Evolutionary conservation across 2,797 vertebrate species (phyloP).

Genomic region (Bradypodion ventrale): DNA sequence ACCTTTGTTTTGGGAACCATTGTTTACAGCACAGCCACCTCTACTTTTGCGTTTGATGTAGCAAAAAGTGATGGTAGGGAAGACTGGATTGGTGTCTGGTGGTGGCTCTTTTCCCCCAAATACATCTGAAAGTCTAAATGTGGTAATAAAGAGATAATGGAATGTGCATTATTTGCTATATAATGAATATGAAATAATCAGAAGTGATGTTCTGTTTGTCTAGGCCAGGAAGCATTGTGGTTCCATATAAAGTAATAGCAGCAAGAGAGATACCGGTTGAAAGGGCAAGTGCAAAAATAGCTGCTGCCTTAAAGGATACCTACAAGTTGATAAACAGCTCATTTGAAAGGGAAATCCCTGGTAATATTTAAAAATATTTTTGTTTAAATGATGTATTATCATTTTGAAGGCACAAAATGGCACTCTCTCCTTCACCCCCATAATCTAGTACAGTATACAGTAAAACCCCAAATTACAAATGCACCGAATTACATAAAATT

Average conservation of each 20-base stretch:
- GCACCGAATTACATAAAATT: too few relatives aligned
- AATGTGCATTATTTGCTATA: background rate
- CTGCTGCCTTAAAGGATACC: slow-evolving; percentile 10
- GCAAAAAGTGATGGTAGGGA: background rate
- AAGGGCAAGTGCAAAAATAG: slow-evolving; percentile 61
- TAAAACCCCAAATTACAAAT: too few relatives aligned
- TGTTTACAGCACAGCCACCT: background rate
- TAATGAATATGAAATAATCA: background rate
- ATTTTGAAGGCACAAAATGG: background rate
- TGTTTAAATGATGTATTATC: background rate
- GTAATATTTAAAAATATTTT: slow-evolving; percentile 53
- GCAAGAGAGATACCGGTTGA: slow-evolving; percentile 45
- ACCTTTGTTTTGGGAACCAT: background rate
- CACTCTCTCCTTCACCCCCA: too few relatives aligned
- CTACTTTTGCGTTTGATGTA: background rate
- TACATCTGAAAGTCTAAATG: background rate
- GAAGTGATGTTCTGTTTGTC: slow-evolving; percentile 27
- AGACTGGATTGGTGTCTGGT: background rate
- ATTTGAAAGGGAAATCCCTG: slow-evolving; percentile 48
- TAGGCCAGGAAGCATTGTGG: slow-evolving; percentile 81
- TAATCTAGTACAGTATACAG: background rate
- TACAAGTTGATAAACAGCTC: slow-evolving; percentile 50
- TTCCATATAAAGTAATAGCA: slow-evolving; percentile 61
- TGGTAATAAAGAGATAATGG: background rate
- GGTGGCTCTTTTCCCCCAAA: background rate